phyloP scores from a whole-genome alignment of 92 coral and sea anemone genomes.

The Epizoanthus rinbou region DNA sequence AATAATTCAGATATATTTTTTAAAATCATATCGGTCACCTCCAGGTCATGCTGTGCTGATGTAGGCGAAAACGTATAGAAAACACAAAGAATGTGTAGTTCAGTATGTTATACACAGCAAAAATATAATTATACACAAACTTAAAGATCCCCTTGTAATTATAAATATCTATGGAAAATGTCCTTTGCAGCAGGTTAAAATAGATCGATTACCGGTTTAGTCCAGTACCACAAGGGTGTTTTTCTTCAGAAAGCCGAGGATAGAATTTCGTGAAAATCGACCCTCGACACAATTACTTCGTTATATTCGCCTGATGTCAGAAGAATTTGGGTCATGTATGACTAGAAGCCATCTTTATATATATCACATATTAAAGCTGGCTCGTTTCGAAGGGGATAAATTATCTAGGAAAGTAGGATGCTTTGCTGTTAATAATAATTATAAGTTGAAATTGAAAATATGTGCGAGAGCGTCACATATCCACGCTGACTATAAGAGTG shows the following conservation, averaged over 20 bases:
- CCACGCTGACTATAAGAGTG: neutral
- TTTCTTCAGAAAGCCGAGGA: constrained; percentile 9
- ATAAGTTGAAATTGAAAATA: neutral
- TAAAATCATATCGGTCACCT: neutral
- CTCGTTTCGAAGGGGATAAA: neutral
- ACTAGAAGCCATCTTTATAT: constrained; percentile 10
- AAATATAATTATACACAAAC: neutral
- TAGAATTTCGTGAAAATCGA: constrained; percentile 44
- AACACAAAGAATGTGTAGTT: neutral
- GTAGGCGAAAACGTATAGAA: neutral
- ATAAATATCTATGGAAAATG: neutral
- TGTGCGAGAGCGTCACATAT: neutral
- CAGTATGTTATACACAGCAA: neutral
- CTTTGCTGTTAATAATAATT: neutral
- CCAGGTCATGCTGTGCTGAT: neutral
- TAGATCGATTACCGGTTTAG: neutral
- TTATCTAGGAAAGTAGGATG: neutral
- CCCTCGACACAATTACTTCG: constrained; percentile 41
- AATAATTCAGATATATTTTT: neutral
- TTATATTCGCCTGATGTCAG: constrained; percentile 16
- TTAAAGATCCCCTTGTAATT: neutral
- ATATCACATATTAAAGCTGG: neutral
- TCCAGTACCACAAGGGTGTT: constrained; percentile 4
- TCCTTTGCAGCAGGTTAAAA: neutral
- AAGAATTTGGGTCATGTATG: constrained; percentile 15